Evolutionary conservation across 2,113 vertebrate genomes (phyloP), one percentile per base, ranked within the genome.

Genomic region (Ranitomeya imitator): DNA sequence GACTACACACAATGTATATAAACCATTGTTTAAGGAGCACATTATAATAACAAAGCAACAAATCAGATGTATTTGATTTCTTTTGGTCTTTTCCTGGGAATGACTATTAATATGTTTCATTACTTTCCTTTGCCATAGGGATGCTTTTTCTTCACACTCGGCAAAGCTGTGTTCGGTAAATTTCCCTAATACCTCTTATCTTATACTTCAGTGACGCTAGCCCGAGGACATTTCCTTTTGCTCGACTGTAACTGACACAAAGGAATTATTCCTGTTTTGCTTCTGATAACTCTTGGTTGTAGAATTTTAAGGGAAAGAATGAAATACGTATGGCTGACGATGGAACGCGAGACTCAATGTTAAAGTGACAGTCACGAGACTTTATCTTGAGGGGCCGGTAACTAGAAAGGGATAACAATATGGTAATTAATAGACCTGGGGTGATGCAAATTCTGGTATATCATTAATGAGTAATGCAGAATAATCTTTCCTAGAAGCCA

Each of bases 171-270:
- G 80, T 82, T 88, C 79, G 57, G 79, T 88, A 88, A 83, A 88
- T 67, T 83, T 83, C 81, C 54, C 80, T 83, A 88, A 88, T 88
- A 84, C 80, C 57, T 88, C 80, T 87, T 87, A 87, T 87, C 86
- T 83, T 83, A 65, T 88, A 83, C 69, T 88, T 88, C 80, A 88
- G 45, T 78, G 87, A 88, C 26, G 37, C 73, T 77, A 88, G 80
- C 87, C 73, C 31, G n/a, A 51, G 60, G 87, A 80, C 18, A n/a
- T 54, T 65, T 83, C 59, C n/a, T 83, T 5, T 88, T 83, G 55
- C 79, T 83, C 37, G 63, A 55, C 79, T 88, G 57, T 83, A 84
- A 84, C 80, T 63, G 80, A 84, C 87, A 88, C 87, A 83, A 83
- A 88, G 86, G 79, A 83, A 88, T 76, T 60, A 63, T 83, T 88